Evolutionary conservation across 2,797 vertebrate genomes (phyloP).

Genomic region (Mormyrops boulengeri): DNA sequence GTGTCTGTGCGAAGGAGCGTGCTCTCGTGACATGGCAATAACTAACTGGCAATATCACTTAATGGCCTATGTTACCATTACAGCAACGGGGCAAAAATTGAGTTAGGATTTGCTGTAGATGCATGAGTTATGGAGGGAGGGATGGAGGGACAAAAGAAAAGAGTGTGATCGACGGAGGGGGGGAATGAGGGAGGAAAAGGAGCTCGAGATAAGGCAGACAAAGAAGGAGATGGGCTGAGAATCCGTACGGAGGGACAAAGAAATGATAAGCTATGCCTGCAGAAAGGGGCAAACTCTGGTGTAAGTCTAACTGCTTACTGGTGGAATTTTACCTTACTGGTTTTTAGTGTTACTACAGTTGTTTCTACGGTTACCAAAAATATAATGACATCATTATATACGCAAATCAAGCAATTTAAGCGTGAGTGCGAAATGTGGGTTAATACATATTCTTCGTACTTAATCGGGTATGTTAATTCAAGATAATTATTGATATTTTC

Average conservation of each 20-base stretch:
- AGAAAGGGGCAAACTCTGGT: background rate
- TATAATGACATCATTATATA: background rate
- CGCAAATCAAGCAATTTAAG: background rate
- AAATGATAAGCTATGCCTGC: background rate
- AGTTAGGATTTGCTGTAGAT: background rate
- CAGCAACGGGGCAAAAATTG: background rate
- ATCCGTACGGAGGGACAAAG: background rate
- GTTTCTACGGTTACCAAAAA: background rate
- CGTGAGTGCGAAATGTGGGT: background rate
- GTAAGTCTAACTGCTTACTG: background rate
- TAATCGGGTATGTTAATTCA: background rate
- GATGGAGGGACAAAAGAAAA: background rate
- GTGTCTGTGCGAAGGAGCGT: background rate
- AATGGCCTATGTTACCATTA: background rate
- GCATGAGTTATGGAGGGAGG: background rate
- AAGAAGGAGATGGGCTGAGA: background rate
- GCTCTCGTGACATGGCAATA: background rate
- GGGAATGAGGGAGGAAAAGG: background rate
- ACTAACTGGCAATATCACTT: constrained; percentile 9
- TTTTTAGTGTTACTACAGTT: background rate
- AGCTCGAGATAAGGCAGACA: background rate
- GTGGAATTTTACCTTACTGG: background rate
- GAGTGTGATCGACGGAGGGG: background rate
- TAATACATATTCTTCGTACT: background rate
- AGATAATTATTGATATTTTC: background rate